Conservation (phyloP, 2,113 vertebrate species). For the Speoplatyrhinus poulsoni region DNA sequence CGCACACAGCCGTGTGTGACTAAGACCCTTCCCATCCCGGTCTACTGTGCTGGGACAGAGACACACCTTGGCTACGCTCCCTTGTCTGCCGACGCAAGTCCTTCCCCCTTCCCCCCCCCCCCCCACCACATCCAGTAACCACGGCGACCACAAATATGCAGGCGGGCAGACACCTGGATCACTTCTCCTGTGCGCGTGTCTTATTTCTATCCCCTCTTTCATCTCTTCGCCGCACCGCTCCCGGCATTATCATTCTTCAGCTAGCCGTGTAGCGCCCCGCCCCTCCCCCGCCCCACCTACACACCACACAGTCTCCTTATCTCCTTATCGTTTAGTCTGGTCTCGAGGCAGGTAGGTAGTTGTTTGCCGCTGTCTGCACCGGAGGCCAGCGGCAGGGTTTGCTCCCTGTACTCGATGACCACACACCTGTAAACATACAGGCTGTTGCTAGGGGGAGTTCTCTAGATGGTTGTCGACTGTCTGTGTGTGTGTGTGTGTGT, state of each 20-base stretch:
- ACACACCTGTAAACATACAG: conserved; percentile 22
- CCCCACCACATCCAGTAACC: conserved; percentile 40
- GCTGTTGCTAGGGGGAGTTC: neutral
- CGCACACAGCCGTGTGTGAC: conserved; percentile 21
- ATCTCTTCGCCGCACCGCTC: neutral
- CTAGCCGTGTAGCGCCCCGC: conserved; percentile 9
- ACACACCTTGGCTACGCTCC: conserved; percentile 59
- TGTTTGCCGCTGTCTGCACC: conserved; percentile 6
- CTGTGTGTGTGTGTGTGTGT: conserved; percentile 1
- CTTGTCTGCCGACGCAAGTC: conserved; percentile 38
- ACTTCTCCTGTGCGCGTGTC: neutral
- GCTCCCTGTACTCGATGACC: conserved; percentile 16
- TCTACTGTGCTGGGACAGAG: conserved; percentile 29
- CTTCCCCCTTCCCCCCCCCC: neutral
- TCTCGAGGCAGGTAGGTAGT: conserved; percentile 4
- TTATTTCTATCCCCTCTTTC: no score
- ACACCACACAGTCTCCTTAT: conserved; percentile 15
- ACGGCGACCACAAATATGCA: conserved; percentile 63
- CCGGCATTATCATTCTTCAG: conserved; percentile 13
- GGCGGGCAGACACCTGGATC: conserved; percentile 71
- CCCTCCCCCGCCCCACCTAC: conserved; percentile 12
- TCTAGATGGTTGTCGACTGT: conserved; percentile 27
- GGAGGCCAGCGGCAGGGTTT: conserved; percentile 13
- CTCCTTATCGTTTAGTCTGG: conserved; percentile 14
- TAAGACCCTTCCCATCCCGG: conserved; percentile 24